Conservation (phyloP, 2,797 vertebrate species). For the Oryzias dopingdopingensis region DNA sequence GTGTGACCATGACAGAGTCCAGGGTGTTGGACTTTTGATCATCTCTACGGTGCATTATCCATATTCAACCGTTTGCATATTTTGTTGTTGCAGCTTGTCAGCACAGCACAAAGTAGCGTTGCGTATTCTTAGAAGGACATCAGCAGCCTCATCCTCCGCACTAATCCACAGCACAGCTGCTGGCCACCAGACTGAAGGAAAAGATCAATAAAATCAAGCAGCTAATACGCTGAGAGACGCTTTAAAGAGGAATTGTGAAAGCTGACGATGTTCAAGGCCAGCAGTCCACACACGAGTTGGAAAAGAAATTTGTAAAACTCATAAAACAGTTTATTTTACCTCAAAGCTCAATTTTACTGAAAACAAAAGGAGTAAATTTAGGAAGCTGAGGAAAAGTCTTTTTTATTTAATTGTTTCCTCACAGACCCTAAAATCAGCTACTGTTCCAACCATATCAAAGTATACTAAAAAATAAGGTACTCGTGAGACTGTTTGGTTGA, state of each 20-base stretch:
- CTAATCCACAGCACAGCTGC: slow-evolving; percentile 44
- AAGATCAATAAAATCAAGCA: slow-evolving; percentile 67
- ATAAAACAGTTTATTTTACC: slow-evolving; percentile 13
- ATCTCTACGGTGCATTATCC: slow-evolving; percentile 52
- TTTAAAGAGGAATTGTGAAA: slow-evolving; percentile 63
- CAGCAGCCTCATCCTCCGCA: slow-evolving; percentile 38
- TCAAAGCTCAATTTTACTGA: slow-evolving; percentile 3
- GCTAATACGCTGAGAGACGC: slow-evolving; percentile 63
- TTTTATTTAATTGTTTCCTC: no score
- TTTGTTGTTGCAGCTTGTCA: slow-evolving; percentile 43
- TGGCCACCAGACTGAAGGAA: slow-evolving; percentile 51
- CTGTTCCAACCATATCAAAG: no score
- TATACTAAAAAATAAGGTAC: no score
- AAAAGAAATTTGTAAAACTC: slow-evolving; percentile 25
- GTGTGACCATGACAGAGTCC: slow-evolving; percentile 68
- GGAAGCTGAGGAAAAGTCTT: no score
- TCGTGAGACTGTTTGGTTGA: no score
- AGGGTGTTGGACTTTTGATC: slow-evolving; percentile 67
- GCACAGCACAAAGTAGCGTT: slow-evolving; percentile 41
- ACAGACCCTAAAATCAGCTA: no score
- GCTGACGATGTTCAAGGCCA: slow-evolving; percentile 38
- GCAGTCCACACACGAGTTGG: slow-evolving; percentile 23
- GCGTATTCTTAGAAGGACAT: slow-evolving; percentile 34
- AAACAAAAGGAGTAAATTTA: slow-evolving; percentile 9
- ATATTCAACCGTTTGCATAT: slow-evolving; percentile 1